Conservation (phyloP, 2,888 invertebrate genomes). For the Brachyptera putata region DNA sequence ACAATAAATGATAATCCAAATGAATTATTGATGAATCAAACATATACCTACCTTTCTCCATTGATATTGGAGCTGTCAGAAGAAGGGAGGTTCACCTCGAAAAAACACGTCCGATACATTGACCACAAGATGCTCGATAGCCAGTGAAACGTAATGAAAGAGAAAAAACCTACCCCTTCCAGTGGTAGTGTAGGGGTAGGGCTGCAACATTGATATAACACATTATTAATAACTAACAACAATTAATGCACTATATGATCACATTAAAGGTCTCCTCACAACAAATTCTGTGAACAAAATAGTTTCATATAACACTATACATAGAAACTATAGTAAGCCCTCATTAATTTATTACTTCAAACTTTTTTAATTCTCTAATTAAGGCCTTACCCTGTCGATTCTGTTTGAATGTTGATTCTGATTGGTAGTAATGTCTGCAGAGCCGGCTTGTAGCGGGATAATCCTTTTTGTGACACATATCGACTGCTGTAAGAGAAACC, state of each 20-base stretch:
- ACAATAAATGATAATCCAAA: no score
- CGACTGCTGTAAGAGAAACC: constrained; percentile 1
- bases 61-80: constrained; percentile 10
- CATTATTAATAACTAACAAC: no score
- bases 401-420: background rate
- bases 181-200: constrained; percentile 6
- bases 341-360: no score
- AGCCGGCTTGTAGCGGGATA: constrained; percentile 3
- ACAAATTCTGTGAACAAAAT: no score
- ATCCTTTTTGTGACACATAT: constrained; percentile 7
- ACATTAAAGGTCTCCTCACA: no score
- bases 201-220: background rate
- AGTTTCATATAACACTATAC: no score
- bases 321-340: no score
- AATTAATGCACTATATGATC: no score
- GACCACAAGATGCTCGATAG: background rate
- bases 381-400: constrained; percentile 3
- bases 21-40: no score
- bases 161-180: constrained; percentile 15
- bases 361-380: no score
- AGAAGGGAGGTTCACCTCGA: background rate
- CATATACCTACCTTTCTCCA: constrained; percentile 14
- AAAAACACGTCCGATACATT: background rate
- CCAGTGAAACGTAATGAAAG: constrained; percentile 11
- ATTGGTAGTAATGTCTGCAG: constrained; percentile 6